phyloP scores from a whole-genome alignment of 1,140 invertebrate genomes.

The Polyergus mexicanus region DNA sequence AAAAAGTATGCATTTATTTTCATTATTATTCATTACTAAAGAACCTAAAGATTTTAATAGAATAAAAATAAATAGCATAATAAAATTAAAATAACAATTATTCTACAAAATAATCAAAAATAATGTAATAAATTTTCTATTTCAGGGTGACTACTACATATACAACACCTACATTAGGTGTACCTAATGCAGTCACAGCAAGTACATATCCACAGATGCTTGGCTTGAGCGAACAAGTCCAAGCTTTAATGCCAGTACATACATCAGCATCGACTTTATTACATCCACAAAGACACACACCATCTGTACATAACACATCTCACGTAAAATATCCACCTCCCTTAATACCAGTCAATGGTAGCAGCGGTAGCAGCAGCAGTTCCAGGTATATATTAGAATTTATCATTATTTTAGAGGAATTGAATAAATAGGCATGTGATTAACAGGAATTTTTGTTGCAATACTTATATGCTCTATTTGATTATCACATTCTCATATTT shows the following conservation, averaged over 20 bases:
- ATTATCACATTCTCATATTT: background rate
- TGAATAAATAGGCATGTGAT: background rate
- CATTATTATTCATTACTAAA: conserved; percentile 12
- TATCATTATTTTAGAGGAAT: background rate
- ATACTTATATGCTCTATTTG: background rate
- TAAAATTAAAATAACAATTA: background rate
- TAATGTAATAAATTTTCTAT: conserved; percentile 62
- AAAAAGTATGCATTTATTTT: background rate
- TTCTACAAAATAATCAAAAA: background rate
- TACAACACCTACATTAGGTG: conserved; percentile 82
- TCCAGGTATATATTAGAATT: conserved; percentile 61
- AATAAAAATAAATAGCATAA: background rate
- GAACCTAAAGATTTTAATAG: conserved; percentile 10
- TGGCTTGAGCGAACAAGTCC: conserved; percentile 84
- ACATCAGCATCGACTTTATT: conserved; percentile 81
- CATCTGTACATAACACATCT: conserved; percentile 82
- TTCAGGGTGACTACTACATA: conserved; percentile 86
- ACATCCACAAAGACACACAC: conserved; percentile 83
- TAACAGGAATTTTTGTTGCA: background rate
- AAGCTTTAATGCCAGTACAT: conserved; percentile 84
- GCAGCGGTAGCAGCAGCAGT: conserved; percentile 66
- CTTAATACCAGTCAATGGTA: conserved; percentile 87
- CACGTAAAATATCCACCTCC: conserved; percentile 87
- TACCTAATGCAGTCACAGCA: conserved; percentile 83
- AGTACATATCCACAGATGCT: conserved; percentile 85